Conservation (phyloP, 2,797 vertebrate species). For the Tenualosa ilisha region DNA sequence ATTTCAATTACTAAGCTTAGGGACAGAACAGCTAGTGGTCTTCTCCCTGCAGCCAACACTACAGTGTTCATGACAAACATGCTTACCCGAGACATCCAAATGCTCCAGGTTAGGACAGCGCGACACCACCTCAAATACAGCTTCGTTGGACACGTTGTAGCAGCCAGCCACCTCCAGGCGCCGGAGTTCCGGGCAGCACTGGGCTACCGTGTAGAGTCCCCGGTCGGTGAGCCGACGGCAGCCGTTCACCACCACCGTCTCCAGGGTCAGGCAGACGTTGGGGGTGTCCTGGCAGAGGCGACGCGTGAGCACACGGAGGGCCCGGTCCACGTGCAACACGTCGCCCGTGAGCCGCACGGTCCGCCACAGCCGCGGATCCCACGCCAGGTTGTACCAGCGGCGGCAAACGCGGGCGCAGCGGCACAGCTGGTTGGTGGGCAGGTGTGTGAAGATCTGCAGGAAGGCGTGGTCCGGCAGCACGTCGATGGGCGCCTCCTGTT, state of each 20-base stretch:
- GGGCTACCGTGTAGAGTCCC: constrained; percentile 85
- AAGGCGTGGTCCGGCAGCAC: constrained; percentile 80
- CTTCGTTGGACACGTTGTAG: constrained; percentile 88
- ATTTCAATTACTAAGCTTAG: background rate
- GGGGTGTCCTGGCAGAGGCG: constrained; percentile 88
- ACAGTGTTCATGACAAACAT: background rate
- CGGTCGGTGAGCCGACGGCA: constrained; percentile 87
- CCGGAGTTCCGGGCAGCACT: constrained; percentile 85
- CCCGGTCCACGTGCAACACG: constrained; percentile 83
- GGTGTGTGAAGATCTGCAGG: constrained; percentile 83
- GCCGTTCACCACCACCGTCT: constrained; percentile 82
- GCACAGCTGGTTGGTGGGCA: constrained; percentile 88
- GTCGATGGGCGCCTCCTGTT: constrained; percentile 76
- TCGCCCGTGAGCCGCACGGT: constrained; percentile 83
- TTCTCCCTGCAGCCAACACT: background rate
- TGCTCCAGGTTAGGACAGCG: constrained; percentile 87
- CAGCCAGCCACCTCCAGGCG: constrained; percentile 84
- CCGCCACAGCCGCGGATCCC: constrained; percentile 87
- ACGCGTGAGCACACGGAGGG: constrained; percentile 83
- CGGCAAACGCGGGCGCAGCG: constrained; percentile 84
- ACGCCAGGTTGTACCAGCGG: constrained; percentile 88
- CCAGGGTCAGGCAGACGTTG: constrained; percentile 88
- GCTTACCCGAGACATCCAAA: constrained; percentile 85
- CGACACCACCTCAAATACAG: constrained; percentile 86
- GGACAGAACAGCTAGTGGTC: background rate